These are phyloP conservation scores for Cremastinae sp. DNA, from an alignment of 2,888 invertebrate genomes.

Conservation along the genomic window DNA sequence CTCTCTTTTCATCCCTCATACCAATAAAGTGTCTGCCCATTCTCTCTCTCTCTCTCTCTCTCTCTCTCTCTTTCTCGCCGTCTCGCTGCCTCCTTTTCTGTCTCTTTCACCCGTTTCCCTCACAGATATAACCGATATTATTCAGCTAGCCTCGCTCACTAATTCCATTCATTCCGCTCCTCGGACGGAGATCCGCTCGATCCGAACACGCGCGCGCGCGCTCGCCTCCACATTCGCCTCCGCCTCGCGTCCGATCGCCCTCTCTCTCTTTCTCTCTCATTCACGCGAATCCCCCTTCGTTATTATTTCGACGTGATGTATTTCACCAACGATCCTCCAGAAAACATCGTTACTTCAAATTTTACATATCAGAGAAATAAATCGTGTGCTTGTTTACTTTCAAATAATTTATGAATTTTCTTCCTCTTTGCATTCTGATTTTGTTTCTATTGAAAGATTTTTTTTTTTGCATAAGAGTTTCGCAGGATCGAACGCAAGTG, in stretches of 20 bases:
- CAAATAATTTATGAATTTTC: no score
- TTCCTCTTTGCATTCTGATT: no score
- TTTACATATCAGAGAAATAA: no score
- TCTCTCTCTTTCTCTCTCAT: neutral
- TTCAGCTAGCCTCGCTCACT: constrained; percentile 80
- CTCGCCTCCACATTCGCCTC: constrained; percentile 3
- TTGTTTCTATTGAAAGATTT: no score
- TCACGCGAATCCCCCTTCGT: no score
- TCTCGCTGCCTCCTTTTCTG: constrained; percentile 20
- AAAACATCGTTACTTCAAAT: no score
- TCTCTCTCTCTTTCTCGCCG: constrained; percentile 14
- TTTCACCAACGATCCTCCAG: no score
- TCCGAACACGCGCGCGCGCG: constrained; percentile 7
- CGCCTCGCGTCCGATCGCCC: constrained; percentile 16
- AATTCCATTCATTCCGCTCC: constrained; percentile 79
- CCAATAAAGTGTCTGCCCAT: constrained; percentile 13
- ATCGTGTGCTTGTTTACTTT: no score
- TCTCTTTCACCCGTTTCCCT: constrained; percentile 68
- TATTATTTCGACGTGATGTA: no score
- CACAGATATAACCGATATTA: constrained; percentile 80
- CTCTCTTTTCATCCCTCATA: constrained; percentile 10
- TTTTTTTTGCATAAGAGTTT: no score
- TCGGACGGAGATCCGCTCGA: constrained; percentile 39
- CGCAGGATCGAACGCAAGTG: no score
- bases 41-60: constrained; percentile 12